phyloP scores from a whole-genome alignment of 2,113 vertebrate genomes.

The Laticauda colubrina region DNA sequence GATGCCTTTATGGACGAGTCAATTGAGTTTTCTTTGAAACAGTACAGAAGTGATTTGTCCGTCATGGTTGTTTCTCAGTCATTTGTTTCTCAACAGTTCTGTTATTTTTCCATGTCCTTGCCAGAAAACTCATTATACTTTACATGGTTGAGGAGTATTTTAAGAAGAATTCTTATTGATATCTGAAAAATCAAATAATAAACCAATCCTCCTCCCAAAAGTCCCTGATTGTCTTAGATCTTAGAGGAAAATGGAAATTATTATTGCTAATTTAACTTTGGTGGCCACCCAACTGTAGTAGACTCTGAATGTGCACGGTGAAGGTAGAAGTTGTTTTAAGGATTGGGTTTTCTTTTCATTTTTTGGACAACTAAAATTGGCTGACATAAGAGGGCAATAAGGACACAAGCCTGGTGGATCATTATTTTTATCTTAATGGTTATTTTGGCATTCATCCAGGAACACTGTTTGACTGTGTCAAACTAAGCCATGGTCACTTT shows the following conservation, averaged over 20 bases:
- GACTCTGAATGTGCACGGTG: background rate
- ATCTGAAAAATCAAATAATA: background rate
- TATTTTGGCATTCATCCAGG: conserved; percentile 16
- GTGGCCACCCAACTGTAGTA: background rate
- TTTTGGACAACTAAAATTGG: background rate
- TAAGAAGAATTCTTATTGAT: background rate
- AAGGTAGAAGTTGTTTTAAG: background rate
- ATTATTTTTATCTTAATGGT: conserved; percentile 21
- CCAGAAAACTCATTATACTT: background rate
- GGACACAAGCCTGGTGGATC: background rate
- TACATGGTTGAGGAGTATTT: background rate
- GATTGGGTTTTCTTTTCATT: background rate
- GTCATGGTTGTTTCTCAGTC: background rate
- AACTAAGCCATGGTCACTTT: background rate
- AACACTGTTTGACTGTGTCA: conserved; percentile 1
- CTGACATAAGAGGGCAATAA: background rate
- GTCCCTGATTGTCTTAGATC: background rate
- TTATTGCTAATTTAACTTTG: background rate
- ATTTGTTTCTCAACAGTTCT: background rate
- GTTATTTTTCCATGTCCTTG: background rate
- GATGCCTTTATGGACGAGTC: background rate
- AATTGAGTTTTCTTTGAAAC: background rate
- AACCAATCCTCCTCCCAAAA: background rate
- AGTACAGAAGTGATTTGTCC: background rate
- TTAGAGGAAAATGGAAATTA: background rate